Base-by-base conservation (phyloP, 1,140 invertebrate species). In the Portunus trituberculatus region DNA sequence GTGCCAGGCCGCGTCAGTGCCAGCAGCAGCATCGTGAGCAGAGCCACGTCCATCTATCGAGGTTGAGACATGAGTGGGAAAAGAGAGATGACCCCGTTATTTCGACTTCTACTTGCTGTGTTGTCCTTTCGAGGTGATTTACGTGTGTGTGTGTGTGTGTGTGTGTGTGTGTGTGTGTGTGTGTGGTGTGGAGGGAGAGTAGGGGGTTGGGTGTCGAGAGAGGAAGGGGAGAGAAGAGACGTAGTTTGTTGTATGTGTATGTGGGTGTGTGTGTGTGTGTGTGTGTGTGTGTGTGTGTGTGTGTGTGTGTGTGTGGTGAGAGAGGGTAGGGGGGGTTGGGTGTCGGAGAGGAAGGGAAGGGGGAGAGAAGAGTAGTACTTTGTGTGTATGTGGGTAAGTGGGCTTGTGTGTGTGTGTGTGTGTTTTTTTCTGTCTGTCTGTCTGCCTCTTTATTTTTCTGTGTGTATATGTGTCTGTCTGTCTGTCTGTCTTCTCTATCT, bases 121-220 rank as follows among this genome's bases (percentile, higher is more conserved):
- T 12, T n/a, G 20, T 76, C 67, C 2, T 25, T 76, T 1, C 20
- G n/a, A 8, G 67, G 67, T 76, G 67, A n/a, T 8, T 76, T 25
- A n/a, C 20, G 67, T 76, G 67, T 76, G 67, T 76, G 67, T 76
- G 20, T 76, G 67, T 76, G 59, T 76, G 59, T 76, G 59, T 76
- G 59, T 76, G 59, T 76, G 59, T 76, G 59, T 76, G 59, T 76
- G 59, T 76, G 59, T 76, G 59, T 76, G 59, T 76, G 59, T 76
- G 59, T 76, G 59, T 14, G n/a, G 14, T 52, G n/a, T n/a, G n/a
- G 39, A 6, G 39, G 39, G 6, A 39, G 39, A 6, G 39, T 1
- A 6, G 39, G 39, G 39, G n/a, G n/a, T n/a, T n/a, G n/a, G n/a
- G n/a, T n/a, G n/a, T n/a, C n/a, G n/a, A n/a, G n/a, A n/a, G 39